Evolutionary conservation across 1,140 invertebrate species (phyloP).

Genomic region (Cotesia glomerata): DNA sequence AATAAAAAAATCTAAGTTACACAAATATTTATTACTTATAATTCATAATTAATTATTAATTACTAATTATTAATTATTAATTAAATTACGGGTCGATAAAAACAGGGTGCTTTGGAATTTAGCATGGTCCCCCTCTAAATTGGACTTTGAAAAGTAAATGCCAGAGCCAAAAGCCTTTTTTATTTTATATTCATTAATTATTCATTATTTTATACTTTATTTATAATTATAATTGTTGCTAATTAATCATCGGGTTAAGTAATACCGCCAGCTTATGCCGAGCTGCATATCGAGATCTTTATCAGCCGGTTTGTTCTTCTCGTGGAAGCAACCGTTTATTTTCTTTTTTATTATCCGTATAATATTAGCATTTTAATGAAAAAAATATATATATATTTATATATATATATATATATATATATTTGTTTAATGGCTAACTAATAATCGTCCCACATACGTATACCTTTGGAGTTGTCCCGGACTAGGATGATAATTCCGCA

Average conservation of each 20-base stretch:
- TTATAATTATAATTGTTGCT: too few species aligned
- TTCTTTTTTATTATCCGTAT: neutral
- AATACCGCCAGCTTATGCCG: conserved; percentile 1
- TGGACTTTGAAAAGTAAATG: conserved; percentile 3
- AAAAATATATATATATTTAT: too few species aligned
- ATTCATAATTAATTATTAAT: too few species aligned
- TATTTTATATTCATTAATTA: neutral
- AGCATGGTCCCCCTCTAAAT: neutral
- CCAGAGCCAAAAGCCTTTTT: neutral
- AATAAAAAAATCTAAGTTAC: too few species aligned
- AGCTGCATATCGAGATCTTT: neutral
- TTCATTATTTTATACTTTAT: neutral
- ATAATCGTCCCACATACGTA: conserved; percentile 17
- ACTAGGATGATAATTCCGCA: neutral
- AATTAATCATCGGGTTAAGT: neutral
- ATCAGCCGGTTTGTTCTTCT: neutral
- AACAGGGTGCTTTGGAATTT: conserved; percentile 2
- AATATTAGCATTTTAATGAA: too few species aligned
- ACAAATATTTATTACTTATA: too few species aligned
- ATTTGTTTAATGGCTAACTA: conserved; percentile 6
- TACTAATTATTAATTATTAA: too few species aligned
- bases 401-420: neutral
- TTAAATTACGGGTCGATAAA: neutral
- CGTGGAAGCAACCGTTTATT: neutral
- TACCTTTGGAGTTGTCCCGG: conserved; percentile 17